Percentiles rank a stretch among this genome's conserved stretches.
Conservation (phyloP, 2,797 vertebrate genomes). For the Masticophis lateralis region DNA sequence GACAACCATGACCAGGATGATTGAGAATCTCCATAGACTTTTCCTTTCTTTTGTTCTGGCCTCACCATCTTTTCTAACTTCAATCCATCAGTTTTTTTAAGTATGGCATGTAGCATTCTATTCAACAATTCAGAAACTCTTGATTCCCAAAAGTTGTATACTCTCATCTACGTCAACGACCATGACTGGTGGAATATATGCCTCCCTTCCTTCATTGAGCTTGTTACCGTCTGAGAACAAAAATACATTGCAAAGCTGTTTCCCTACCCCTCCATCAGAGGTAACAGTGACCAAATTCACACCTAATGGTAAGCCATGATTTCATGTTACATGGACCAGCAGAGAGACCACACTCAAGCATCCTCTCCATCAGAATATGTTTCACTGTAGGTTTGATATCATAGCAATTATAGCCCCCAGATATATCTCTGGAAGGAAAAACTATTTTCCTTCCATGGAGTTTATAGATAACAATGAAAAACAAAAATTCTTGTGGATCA, state of each 20-base stretch:
- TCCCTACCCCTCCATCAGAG: background rate
- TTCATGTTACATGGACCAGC: background rate
- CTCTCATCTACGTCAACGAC: background rate
- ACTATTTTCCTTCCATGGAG: background rate
- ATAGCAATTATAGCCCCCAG: background rate
- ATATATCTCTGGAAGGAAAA: background rate
- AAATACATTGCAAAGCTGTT: background rate
- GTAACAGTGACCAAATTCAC: background rate
- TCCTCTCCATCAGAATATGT: background rate
- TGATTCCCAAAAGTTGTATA: background rate
- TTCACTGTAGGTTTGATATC: background rate
- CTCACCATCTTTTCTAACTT: background rate
- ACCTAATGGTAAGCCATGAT: background rate
- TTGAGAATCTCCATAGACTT: background rate
- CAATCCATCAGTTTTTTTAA: background rate
- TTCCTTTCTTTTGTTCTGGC: background rate
- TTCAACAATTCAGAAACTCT: background rate
- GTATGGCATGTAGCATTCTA: background rate
- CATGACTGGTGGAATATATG: background rate
- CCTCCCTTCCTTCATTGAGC: background rate
- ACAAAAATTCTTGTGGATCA: background rate
- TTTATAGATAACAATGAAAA: slow-evolving; percentile 22
- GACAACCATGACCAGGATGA: background rate
- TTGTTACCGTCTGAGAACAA: background rate
- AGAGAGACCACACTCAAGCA: background rate